These are phyloP conservation scores for Leucophenga maculata DNA, from an alignment of 2,888 invertebrate genomes.

Conservation along the genomic window DNA sequence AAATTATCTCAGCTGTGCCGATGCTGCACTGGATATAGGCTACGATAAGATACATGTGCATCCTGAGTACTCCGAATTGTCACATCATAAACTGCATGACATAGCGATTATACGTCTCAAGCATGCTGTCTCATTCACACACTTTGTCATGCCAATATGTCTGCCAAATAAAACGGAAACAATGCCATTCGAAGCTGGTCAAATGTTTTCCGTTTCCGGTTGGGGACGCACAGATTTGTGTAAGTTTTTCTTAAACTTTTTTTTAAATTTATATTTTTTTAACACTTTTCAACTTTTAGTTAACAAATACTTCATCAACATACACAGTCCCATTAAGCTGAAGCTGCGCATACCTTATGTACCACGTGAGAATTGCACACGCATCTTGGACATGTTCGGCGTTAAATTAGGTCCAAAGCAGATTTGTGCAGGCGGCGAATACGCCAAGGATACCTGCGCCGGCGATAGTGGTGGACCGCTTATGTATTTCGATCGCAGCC, in stretches of 20 bases:
- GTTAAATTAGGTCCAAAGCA: conserved; percentile 75
- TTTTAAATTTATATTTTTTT: not conserved
- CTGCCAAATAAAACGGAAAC: conserved; percentile 67
- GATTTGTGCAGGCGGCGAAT: conserved; percentile 81
- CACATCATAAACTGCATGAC: conserved; percentile 75
- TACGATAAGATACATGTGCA: conserved; percentile 79
- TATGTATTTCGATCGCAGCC: conserved; percentile 74
- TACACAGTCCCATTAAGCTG: conserved; percentile 76
- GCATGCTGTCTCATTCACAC: conserved; percentile 70
- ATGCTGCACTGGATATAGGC: conserved; percentile 77
- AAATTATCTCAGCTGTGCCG: conserved; percentile 75
- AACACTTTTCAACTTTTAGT: conserved; percentile 53
- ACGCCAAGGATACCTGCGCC: conserved; percentile 80
- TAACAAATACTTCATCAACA: conserved; percentile 67
- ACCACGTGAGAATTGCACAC: conserved; percentile 74
- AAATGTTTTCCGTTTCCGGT: conserved; percentile 76
- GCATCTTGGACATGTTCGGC: conserved; percentile 73
- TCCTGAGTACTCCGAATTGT: conserved; percentile 75
- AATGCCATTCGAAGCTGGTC: conserved; percentile 70
- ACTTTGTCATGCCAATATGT: conserved; percentile 77
- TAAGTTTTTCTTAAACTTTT: conserved; percentile 47
- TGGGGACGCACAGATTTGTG: conserved; percentile 77
- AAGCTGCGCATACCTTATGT: conserved; percentile 78
- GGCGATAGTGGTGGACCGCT: conserved; percentile 83
- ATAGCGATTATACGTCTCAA: conserved; percentile 74